These are phyloP conservation scores for Sinocyclocheilus rhinocerous DNA, from an alignment of 2,113 vertebrate species.

Conservation along the genomic window DNA sequence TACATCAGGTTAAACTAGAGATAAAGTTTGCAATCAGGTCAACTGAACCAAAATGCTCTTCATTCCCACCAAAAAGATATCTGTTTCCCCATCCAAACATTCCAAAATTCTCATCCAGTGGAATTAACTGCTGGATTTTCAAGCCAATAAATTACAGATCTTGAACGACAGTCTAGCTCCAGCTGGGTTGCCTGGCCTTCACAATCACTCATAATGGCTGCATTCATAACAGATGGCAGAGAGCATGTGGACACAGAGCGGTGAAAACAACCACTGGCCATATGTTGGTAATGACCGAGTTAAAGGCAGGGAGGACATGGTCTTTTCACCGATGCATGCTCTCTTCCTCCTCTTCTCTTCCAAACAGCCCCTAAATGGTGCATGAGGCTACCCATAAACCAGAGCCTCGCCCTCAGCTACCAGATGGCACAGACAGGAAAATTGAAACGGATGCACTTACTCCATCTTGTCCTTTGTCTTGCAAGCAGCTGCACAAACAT, in stretches of 20 bases:
- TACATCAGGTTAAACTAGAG: neutral
- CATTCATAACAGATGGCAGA: conserved; percentile 33
- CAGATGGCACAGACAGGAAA: conserved; percentile 69
- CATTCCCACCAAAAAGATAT: conserved; percentile 20
- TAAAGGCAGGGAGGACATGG: conserved; percentile 28
- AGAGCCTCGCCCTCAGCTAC: conserved; percentile 52
- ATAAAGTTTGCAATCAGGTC: neutral
- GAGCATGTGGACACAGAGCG: conserved; percentile 51
- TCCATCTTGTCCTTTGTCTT: conserved; percentile 55
- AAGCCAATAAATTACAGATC: conserved; percentile 24
- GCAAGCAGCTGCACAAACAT: conserved; percentile 74
- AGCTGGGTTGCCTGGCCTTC: conserved; percentile 36
- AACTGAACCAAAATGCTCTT: neutral
- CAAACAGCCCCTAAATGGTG: conserved; percentile 47
- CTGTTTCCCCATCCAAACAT: neutral
- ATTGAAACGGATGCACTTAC: conserved; percentile 60
- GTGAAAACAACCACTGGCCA: conserved; percentile 60
- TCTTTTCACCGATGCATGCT: conserved; percentile 26
- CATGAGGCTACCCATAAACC: conserved; percentile 41
- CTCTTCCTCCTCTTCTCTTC: conserved; percentile 25
- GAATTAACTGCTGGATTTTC: conserved; percentile 24
- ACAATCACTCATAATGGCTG: conserved; percentile 32
- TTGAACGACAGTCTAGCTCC: conserved; percentile 25
- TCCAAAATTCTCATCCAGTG: conserved; percentile 15
- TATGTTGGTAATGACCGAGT: conserved; percentile 61